phyloP scores from a whole-genome alignment of 92 coral and sea anemone genomes.

The Phenganax marumi region DNA sequence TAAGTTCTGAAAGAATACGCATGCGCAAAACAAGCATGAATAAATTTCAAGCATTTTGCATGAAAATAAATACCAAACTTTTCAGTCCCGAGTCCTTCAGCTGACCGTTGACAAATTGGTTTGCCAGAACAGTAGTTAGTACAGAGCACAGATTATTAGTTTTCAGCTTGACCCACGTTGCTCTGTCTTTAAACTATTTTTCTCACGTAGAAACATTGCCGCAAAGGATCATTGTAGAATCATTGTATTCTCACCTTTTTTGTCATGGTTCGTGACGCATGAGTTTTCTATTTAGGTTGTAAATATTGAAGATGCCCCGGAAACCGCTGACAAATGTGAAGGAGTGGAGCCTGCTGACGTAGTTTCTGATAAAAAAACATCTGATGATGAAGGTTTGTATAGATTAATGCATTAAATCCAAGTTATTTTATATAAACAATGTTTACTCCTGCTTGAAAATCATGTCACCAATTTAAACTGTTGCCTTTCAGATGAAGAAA shows the following conservation, averaged over 20 bases:
- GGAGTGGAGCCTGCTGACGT: conserved; percentile 16
- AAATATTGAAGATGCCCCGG: conserved; percentile 9
- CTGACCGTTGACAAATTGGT: too few species aligned
- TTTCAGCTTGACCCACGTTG: too few species aligned
- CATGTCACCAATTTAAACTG: not conserved
- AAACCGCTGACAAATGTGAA: conserved; percentile 30
- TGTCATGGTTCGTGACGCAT: not conserved
- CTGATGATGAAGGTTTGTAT: conserved; percentile 27
- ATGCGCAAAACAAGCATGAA: too few species aligned
- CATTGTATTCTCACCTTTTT: not conserved
- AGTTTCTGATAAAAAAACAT: not conserved
- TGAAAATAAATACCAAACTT: too few species aligned
- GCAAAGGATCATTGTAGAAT: not conserved
- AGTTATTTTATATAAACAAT: not conserved
- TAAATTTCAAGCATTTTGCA: too few species aligned
- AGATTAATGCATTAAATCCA: not conserved
- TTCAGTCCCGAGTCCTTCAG: too few species aligned
- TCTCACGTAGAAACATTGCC: too few species aligned
- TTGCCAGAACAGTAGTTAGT: too few species aligned
- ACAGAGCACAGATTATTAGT: too few species aligned
- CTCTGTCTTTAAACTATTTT: too few species aligned
- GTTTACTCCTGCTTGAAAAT: not conserved
- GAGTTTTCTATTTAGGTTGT: conserved; percentile 1
- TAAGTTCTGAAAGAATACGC: too few species aligned
- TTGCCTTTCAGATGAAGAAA: conserved; percentile 43